phyloP scores from a whole-genome alignment of 2,888 invertebrate species.

The Leucophenga montana region DNA sequence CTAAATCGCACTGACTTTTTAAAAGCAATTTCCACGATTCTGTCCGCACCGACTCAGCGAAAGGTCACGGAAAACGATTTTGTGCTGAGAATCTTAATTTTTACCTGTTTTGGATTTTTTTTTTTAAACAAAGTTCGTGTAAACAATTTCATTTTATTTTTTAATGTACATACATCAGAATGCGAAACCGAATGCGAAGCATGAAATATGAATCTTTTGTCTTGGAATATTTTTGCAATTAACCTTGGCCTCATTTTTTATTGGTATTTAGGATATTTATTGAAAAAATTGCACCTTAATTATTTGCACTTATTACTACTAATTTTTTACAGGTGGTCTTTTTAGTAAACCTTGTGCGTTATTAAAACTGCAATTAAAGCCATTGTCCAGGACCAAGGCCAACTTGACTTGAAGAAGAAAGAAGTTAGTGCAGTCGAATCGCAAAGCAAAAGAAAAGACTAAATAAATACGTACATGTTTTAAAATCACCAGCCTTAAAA shows the following conservation, averaged over 20 bases:
- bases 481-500: no score
- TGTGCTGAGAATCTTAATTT: slow-evolving; percentile 26
- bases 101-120: slow-evolving; percentile 51
- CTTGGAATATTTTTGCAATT: slow-evolving; percentile 51
- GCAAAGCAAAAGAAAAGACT: no score
- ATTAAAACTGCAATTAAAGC: no score
- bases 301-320: background rate
- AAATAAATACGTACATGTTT: no score
- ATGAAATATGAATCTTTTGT: slow-evolving; percentile 56
- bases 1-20: background rate
- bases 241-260: slow-evolving; percentile 58
- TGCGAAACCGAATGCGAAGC: slow-evolving; percentile 45
- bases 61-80: slow-evolving; percentile 38
- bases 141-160: background rate
- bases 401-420: no score
- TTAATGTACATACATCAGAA: background rate
- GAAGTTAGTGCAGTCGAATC: no score
- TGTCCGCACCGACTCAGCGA: background rate
- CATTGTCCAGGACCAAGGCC: no score
- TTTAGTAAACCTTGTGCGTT: no score
- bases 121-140: slow-evolving; percentile 38
- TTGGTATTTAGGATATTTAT: slow-evolving; percentile 24
- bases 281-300: background rate
- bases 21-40: background rate
- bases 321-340: no score